phyloP scores from a whole-genome alignment of 2,113 vertebrate species.

The Dicerorhinus sumatrensis region DNA sequence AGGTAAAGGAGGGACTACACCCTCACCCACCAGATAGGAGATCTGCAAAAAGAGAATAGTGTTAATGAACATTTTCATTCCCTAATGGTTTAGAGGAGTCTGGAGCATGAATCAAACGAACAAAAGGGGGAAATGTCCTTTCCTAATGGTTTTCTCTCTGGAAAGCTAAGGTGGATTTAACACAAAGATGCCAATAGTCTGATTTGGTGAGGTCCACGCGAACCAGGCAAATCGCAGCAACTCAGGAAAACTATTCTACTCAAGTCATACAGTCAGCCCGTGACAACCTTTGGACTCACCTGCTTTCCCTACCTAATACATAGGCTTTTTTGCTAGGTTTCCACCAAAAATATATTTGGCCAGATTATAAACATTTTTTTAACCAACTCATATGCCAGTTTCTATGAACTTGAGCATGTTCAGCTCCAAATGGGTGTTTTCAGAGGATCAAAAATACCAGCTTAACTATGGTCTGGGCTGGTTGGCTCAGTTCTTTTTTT shows the following conservation, averaged over 20 bases:
- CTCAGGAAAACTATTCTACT: neutral
- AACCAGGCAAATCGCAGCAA: constrained; percentile 27
- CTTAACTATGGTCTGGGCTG: neutral
- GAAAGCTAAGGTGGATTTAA: constrained; percentile 73
- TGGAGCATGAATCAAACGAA: constrained; percentile 71
- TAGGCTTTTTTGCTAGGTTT: neutral
- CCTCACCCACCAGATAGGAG: neutral
- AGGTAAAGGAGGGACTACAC: neutral
- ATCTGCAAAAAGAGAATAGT: neutral
- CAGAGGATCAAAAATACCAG: neutral
- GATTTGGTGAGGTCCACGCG: constrained; percentile 65
- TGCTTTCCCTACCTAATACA: neutral
- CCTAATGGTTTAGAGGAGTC: constrained; percentile 28
- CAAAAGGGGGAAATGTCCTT: constrained; percentile 61
- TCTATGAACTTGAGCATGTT: constrained; percentile 4
- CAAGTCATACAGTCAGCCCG: neutral
- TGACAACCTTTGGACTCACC: neutral
- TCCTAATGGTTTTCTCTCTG: constrained; percentile 61
- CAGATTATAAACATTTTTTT: neutral
- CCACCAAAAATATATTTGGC: neutral
- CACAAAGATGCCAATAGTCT: constrained; percentile 70
- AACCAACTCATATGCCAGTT: neutral
- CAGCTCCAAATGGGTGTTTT: neutral
- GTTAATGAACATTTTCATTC: constrained; percentile 57
- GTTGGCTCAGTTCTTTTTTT: neutral